Evolutionary conservation across 2,797 vertebrate species (phyloP).

Genomic region (Melopsittacus undulatus): DNA sequence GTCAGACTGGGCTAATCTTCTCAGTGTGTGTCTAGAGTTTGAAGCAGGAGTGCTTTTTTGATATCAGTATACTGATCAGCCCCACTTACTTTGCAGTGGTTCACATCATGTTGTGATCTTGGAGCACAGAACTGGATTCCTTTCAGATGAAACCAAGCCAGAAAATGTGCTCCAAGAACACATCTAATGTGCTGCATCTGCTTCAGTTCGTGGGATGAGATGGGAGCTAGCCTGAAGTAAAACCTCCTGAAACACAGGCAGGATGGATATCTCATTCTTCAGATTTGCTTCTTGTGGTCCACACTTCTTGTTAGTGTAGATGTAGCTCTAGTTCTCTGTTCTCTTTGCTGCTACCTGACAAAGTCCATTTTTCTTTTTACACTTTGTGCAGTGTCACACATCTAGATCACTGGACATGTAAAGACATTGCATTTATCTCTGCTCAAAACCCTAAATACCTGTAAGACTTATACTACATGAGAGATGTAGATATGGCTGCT

Average conservation of each 20-base stretch:
- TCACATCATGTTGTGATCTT: neutral
- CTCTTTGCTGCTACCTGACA: neutral
- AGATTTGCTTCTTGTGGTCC: neutral
- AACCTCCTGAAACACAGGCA: neutral
- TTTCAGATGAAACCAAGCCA: constrained; percentile 52
- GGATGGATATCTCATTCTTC: neutral
- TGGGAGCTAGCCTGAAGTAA: constrained; percentile 15
- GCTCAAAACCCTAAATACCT: neutral
- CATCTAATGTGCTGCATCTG: constrained; percentile 43
- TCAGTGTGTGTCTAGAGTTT: neutral
- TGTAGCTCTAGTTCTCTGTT: neutral
- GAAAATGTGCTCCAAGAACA: constrained; percentile 48
- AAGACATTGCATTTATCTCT: neutral
- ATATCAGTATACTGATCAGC: neutral
- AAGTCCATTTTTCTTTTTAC: neutral
- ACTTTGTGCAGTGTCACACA: neutral
- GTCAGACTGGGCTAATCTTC: neutral
- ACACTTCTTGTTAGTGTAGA: neutral
- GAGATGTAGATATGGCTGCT: neutral
- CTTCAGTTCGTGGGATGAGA: neutral
- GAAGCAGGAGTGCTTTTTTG: neutral
- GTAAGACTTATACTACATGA: neutral
- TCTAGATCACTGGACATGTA: neutral
- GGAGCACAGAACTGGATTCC: constrained; percentile 30
- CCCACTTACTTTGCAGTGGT: neutral